Percentiles rank a stretch among this genome's conserved stretches.
These are phyloP conservation scores for Caenorhabditis imperialis DNA, from an alignment of 2,888 invertebrate species.

Conservation along the genomic window DNA sequence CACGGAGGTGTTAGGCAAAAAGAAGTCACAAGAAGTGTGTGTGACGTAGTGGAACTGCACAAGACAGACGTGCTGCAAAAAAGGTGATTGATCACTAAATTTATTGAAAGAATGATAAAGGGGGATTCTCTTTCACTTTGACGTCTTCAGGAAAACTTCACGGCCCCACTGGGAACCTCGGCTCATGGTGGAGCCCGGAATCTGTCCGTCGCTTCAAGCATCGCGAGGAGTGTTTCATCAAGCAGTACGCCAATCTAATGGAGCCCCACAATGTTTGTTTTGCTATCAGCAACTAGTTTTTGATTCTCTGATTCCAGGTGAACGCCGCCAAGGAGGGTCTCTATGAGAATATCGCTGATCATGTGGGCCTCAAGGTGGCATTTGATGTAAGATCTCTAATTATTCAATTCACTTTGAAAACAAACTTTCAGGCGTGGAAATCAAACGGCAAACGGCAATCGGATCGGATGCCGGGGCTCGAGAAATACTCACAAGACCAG, in stretches of 20 bases:
- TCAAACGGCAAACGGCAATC: constrained; percentile 25
- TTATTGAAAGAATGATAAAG: no score
- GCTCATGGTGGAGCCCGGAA: constrained; percentile 45
- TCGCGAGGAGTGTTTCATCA: constrained; percentile 54
- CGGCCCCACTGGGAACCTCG: constrained; percentile 59
- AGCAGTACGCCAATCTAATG: constrained; percentile 56
- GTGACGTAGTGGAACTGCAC: no score
- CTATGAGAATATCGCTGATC: constrained; percentile 61
- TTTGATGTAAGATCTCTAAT: constrained; percentile 32
- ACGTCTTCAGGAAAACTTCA: constrained; percentile 61
- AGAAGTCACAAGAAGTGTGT: no score
- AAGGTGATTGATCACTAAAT: no score
- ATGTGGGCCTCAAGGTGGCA: constrained; percentile 58
- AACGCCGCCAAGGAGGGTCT: constrained; percentile 45
- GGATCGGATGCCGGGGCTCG: constrained; percentile 31
- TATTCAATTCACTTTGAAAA: neutral
- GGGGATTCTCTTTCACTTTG: no score
- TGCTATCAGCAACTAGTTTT: neutral
- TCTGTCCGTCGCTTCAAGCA: constrained; percentile 32
- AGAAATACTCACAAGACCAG: constrained; percentile 50
- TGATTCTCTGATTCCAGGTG: constrained; percentile 10
- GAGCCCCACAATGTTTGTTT: constrained; percentile 31
- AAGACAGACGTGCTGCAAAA: no score
- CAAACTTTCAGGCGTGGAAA: constrained; percentile 57
- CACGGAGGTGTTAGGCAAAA: no score